Conservation (phyloP, 2,797 vertebrate genomes). For the Pogonophryne albipinna region DNA sequence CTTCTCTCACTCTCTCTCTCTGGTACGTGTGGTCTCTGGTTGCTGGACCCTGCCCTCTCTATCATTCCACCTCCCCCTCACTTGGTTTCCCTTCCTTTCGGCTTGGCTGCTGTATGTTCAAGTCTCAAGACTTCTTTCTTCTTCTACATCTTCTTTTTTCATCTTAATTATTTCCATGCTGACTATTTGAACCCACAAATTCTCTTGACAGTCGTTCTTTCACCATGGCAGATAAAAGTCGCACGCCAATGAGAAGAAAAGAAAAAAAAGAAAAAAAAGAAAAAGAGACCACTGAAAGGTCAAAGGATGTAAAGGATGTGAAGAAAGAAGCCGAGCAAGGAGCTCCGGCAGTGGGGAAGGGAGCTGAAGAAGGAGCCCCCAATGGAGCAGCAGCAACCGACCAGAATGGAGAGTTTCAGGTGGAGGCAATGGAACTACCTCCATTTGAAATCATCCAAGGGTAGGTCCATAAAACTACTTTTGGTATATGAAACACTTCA, state of each 20-base stretch:
- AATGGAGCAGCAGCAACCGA: constrained; percentile 32
- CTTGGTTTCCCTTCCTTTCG: neutral
- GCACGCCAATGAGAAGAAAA: constrained; percentile 48
- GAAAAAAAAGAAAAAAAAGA: constrained; percentile 72
- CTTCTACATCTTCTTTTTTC: neutral
- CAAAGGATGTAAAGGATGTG: constrained; percentile 40
- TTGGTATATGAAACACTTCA: neutral
- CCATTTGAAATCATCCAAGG: constrained; percentile 93
- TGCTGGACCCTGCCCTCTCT: neutral
- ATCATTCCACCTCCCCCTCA: constrained; percentile 16
- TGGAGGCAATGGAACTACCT: constrained; percentile 89
- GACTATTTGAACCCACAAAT: neutral
- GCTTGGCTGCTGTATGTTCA: constrained; percentile 3
- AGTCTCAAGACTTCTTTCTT: neutral
- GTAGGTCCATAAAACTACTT: constrained; percentile 77
- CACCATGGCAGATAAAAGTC: constrained; percentile 78
- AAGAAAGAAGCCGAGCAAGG: constrained; percentile 44
- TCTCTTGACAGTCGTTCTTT: neutral
- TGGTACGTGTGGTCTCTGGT: too few species aligned
- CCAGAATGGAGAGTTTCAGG: constrained; percentile 73
- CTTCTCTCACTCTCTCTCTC: neutral
- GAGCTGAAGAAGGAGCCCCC: neutral
- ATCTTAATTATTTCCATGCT: neutral
- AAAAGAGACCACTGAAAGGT: constrained; percentile 23
- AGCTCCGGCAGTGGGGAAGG: constrained; percentile 25